Conservation (phyloP, 2,888 invertebrate species). For the Tuberolachnus salignus region DNA sequence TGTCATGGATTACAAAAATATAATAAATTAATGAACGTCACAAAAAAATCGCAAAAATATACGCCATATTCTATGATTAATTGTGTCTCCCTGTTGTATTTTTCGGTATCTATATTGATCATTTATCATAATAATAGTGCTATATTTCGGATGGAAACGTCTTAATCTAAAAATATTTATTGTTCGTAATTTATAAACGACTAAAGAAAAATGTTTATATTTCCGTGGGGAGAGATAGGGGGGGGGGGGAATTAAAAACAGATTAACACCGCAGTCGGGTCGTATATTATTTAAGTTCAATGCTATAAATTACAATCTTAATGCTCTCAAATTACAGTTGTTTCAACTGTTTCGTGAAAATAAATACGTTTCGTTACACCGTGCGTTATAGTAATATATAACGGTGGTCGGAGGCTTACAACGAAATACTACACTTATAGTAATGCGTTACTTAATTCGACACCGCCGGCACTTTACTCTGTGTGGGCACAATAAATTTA, state of each 20-base stretch:
- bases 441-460: no score
- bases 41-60: no score
- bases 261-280: neutral
- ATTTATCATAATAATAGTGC: neutral
- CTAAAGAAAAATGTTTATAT: neutral
- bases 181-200: neutral
- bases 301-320: neutral
- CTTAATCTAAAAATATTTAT: constrained; percentile 4
- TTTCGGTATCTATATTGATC: no score
- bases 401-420: no score
- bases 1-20: no score
- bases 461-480: no score
- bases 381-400: neutral
- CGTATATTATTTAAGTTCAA: neutral
- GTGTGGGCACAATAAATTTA: no score
- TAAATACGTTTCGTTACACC: neutral
- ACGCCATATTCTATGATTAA: no score
- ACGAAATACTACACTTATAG: no score
- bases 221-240: neutral
- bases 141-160: neutral
- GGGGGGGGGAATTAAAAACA: neutral
- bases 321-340: neutral
- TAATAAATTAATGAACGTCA: no score
- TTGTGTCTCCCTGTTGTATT: no score
- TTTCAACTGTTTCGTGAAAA: neutral